Evolutionary conservation across 2,888 invertebrate species (phyloP).

Genomic region (Parnassius apollo): DNA sequence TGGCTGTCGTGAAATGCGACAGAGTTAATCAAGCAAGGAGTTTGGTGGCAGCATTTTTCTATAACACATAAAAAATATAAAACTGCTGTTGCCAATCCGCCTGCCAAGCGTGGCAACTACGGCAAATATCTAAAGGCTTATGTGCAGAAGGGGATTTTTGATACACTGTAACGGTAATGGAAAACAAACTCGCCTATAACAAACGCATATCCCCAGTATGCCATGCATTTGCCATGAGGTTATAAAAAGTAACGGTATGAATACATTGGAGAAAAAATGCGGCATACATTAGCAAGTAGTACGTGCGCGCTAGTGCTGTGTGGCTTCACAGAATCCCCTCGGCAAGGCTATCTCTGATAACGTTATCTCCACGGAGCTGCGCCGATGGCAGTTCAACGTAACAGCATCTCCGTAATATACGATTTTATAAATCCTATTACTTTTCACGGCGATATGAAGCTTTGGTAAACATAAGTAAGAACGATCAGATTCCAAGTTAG

Average conservation of each 20-base stretch:
- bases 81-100: no score
- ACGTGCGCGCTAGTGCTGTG: conserved; percentile 33
- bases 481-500: no score
- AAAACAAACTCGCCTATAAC: not conserved
- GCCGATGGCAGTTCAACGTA: conserved; percentile 38
- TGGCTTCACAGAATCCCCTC: conserved; percentile 66
- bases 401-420: conserved; percentile 32
- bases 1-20: no score
- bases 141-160: no score
- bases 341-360: conserved; percentile 76
- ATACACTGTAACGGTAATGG: no score
- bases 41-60: no score
- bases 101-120: no score
- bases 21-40: no score
- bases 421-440: not conserved
- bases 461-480: not conserved
- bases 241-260: conserved; percentile 15
- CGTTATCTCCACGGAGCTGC: conserved; percentile 62
- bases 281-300: conserved; percentile 32
- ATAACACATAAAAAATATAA: no score
- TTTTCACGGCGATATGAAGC: not conserved
- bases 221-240: conserved; percentile 17
- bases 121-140: no score
- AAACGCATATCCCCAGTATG: conserved; percentile 21
- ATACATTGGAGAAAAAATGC: conserved; percentile 30